A percentile compares a stretch with the other conserved stretches of the same genome.
phyloP scores from a whole-genome alignment of 2,888 invertebrate species.

The Seladonia tumulorum region DNA sequence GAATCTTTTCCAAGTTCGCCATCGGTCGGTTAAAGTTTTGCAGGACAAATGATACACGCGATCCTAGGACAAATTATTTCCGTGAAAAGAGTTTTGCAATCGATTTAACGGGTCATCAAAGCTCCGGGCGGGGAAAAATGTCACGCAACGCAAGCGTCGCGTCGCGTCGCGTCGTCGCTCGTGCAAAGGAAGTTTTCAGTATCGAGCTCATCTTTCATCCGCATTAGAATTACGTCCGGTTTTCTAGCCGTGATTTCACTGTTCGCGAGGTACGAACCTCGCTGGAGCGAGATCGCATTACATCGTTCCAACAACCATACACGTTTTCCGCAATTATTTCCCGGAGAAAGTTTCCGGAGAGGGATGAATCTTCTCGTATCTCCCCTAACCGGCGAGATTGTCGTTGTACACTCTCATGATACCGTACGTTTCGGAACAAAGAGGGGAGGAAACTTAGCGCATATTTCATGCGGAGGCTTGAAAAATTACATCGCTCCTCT shows the following conservation, averaged over 20 bases:
- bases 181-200: slow-evolving; percentile 41
- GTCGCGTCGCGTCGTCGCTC: slow-evolving; percentile 11
- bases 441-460: slow-evolving; percentile 30
- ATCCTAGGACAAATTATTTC: slow-evolving; percentile 24
- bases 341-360: slow-evolving; percentile 27
- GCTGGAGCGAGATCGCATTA: slow-evolving; percentile 35
- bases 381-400: slow-evolving; percentile 24
- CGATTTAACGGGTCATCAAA: slow-evolving; percentile 27
- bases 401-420: slow-evolving; percentile 33
- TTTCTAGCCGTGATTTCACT: slow-evolving; percentile 27
- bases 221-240: slow-evolving; percentile 29
- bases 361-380: slow-evolving; percentile 48
- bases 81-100: slow-evolving; percentile 25
- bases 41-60: background rate
- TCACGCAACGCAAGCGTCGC: slow-evolving; percentile 10
- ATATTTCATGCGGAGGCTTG: slow-evolving; percentile 40
- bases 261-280: slow-evolving; percentile 22
- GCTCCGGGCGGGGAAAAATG: background rate
- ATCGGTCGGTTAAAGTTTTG: background rate
- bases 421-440: slow-evolving; percentile 37
- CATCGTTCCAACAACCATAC: slow-evolving; percentile 29
- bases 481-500: slow-evolving; percentile 29
- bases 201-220: slow-evolving; percentile 51
- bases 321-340: slow-evolving; percentile 53
- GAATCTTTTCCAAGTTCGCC: background rate